A percentile compares a stretch with the other conserved stretches of the same genome.
phyloP scores from a whole-genome alignment of 2,888 invertebrate species.

The Blomia tropicalis region DNA sequence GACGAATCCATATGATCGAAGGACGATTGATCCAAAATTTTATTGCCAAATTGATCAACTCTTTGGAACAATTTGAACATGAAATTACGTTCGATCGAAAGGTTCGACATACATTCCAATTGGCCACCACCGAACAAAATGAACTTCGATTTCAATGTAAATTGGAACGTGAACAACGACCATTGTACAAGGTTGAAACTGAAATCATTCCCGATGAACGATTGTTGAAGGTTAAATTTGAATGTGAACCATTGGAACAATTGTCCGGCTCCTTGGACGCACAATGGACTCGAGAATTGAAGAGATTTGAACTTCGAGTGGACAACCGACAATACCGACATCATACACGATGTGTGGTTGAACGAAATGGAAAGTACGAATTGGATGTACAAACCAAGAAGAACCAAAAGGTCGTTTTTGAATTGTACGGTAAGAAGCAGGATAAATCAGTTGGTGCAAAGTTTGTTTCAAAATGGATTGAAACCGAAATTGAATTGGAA shows the following conservation, averaged over 20 bases:
- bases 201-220: background rate
- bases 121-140: background rate
- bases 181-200: background rate
- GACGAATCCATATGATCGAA: background rate
- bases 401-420: slow-evolving; percentile 1
- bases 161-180: background rate
- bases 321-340: background rate
- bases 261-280: background rate
- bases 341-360: background rate
- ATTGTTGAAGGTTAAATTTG: background rate
- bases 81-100: background rate
- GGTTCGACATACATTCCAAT: background rate
- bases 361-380: background rate
- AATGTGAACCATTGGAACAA: background rate
- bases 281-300: background rate
- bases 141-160: too few relatives aligned
- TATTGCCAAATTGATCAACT: background rate
- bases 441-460: background rate
- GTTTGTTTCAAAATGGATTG: background rate
- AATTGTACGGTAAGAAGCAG: background rate
- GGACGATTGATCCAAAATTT: background rate
- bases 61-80: background rate
- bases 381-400: background rate
- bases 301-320: background rate
- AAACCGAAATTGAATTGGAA: slow-evolving; percentile 1